phyloP scores from a whole-genome alignment of 2,113 vertebrate genomes.

The Gorsachius goisagi region DNA sequence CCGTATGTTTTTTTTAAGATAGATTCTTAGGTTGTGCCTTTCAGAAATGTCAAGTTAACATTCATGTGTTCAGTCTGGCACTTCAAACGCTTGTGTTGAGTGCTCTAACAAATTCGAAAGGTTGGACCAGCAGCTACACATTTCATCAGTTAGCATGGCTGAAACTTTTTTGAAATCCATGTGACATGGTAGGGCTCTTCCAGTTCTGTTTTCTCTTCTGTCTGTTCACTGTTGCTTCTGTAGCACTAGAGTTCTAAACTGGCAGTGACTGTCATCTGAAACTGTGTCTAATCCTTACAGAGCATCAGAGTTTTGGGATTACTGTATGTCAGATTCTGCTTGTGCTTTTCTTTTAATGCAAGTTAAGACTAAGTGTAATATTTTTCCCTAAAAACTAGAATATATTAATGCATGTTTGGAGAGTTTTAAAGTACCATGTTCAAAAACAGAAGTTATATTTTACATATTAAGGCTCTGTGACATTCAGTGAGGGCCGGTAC shows the following conservation, averaged over 20 bases:
- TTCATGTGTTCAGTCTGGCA: conserved; percentile 68
- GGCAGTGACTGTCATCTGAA: conserved; percentile 58
- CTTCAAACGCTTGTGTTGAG: conserved; percentile 67
- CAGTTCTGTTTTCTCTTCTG: conserved; percentile 44
- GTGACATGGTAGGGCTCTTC: conserved; percentile 41
- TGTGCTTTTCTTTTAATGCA: conserved; percentile 68
- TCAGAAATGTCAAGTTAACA: conserved; percentile 75
- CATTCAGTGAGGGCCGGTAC: conserved; percentile 69
- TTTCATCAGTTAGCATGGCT: conserved; percentile 69
- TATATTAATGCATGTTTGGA: conserved; percentile 79
- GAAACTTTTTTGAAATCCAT: conserved; percentile 58
- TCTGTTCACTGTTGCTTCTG: conserved; percentile 63
- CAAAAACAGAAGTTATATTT: conserved; percentile 78
- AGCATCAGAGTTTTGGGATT: conserved; percentile 56
- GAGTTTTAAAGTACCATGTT: conserved; percentile 73
- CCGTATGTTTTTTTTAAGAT: conserved; percentile 47
- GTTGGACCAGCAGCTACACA: conserved; percentile 58
- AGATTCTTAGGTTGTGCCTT: conserved; percentile 81
- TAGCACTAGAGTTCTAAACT: conserved; percentile 68
- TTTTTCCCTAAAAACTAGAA: conserved; percentile 73
- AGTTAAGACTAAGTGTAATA: conserved; percentile 70
- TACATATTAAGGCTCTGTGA: conserved; percentile 77
- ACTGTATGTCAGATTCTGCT: conserved; percentile 67
- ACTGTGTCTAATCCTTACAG: conserved; percentile 48
- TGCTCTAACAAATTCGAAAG: conserved; percentile 68